Percentiles rank a stretch among this genome's conserved stretches.
Conservation (phyloP, 2,113 vertebrate species). For the Micronisus gabar region DNA sequence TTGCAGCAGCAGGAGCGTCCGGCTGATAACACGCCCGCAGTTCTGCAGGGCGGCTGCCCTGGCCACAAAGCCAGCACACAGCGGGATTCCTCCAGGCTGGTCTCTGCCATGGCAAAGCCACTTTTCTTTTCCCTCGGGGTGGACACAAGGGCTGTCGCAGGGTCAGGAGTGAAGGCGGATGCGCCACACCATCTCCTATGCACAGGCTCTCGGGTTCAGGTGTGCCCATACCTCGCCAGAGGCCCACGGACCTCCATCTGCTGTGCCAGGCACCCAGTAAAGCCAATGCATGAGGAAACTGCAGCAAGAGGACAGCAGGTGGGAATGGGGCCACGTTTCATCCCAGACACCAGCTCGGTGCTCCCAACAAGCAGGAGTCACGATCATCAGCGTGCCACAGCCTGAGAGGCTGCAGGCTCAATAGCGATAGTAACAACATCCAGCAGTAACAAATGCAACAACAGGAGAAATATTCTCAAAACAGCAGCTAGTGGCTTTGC, state of each 20-base stretch:
- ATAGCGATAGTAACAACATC: rapidly evolving
- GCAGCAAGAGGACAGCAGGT: background rate
- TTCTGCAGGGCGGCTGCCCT: background rate
- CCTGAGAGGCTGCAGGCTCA: rapidly evolving
- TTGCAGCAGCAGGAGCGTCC: background rate
- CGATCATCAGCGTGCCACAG: rapidly evolving
- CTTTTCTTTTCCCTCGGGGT: rapidly evolving
- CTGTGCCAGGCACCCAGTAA: background rate
- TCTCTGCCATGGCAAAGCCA: rapidly evolving
- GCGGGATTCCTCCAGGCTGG: rapidly evolving
- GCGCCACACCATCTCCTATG: rapidly evolving
- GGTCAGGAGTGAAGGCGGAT: background rate
- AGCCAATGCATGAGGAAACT: rapidly evolving
- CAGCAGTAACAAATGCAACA: background rate
- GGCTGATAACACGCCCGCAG: background rate
- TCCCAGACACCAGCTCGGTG: background rate
- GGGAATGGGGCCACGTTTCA: rapidly evolving
- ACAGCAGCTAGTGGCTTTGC: background rate
- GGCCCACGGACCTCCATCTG: rapidly evolving
- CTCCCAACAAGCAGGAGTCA: background rate
- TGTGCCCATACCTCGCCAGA: rapidly evolving
- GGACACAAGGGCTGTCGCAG: rapidly evolving
- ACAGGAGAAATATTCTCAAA: background rate
- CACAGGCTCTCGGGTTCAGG: background rate
- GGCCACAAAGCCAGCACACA: background rate